A percentile compares a stretch with the other conserved stretches of the same genome.
phyloP scores from a whole-genome alignment of 1,140 invertebrate genomes.

The Lethrus apterus region DNA sequence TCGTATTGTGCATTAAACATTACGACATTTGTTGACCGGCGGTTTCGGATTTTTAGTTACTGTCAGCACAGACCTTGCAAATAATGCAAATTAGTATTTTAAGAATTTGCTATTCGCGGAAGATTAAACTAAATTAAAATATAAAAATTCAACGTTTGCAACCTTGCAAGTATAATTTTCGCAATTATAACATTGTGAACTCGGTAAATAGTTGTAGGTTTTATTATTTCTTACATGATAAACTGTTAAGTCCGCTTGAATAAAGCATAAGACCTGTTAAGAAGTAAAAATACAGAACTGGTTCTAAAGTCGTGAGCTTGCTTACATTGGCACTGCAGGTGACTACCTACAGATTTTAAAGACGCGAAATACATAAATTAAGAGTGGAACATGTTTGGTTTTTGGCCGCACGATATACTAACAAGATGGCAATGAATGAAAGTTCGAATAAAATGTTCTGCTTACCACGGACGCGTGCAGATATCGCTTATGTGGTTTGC shows the following conservation, averaged over 20 bases:
- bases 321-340: conserved; percentile 3
- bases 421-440: conserved; percentile 3
- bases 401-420: no score
- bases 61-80: no score
- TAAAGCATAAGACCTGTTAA: not conserved
- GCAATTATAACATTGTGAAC: no score
- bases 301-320: not conserved
- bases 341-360: not conserved
- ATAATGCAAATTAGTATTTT: no score
- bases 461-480: not conserved
- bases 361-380: conserved; percentile 7
- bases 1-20: no score
- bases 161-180: no score
- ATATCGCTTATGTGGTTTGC: not conserved
- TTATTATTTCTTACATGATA: conserved; percentile 1
- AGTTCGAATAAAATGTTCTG: conserved; percentile 2
- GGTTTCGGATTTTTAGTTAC: no score
- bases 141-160: no score
- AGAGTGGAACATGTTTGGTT: not conserved
- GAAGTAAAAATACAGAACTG: not conserved
- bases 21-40: no score
- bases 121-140: no score
- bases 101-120: no score
- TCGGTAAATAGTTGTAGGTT: no score
- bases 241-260: not conserved